Evolutionary conservation across 2,797 vertebrate genomes (phyloP), one percentile per base, ranked within the genome.

Genomic region (Falco novaeseelandiae): DNA sequence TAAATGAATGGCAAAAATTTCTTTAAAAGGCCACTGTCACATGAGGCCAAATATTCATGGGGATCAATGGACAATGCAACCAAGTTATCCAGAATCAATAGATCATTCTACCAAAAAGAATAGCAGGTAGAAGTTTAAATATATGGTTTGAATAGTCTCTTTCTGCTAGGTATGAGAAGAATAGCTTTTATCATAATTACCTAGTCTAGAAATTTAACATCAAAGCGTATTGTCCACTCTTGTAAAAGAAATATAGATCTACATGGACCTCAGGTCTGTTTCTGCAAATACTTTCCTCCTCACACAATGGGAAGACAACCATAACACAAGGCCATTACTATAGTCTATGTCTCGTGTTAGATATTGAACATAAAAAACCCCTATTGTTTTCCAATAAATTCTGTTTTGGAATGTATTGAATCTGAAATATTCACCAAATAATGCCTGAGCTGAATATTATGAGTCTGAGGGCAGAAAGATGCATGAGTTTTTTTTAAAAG

Each of bases 381-480:
- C 7, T 46, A 46, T 17, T 84, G 27, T 79, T 96, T 87, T 44
- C 52, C 38, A 46, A 15, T 49, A 48, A 87, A 89, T 81, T 58
- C 15, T 58, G 2, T 14, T 89, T 84, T 77, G 44, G 21, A 74
- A 84, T 74, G 2, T 32, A 40, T 17, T 62, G 29, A 32, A 66
- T 57, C 40, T 44, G 30, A 14, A 84, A 70, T 65, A 91, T 71
- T 91, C 32, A 61, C 36, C 48, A 90, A 90, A 83, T 63, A 93
- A 84, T 12, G 4, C 9, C 86, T 29, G 21, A 80, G 27, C 1
- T 82, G 29, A 85, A 69, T 80, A 52, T 69, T 83, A 36, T 30
- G 48, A 92, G n/a, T 71, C 66, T 77, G 48, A 89, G 66, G n/a
- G 51, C 29, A 93, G 70, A 85, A 78, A 77, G 34, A 90, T 40